Conservation (phyloP, 1,140 invertebrate species). For the Lithobius niger region DNA sequence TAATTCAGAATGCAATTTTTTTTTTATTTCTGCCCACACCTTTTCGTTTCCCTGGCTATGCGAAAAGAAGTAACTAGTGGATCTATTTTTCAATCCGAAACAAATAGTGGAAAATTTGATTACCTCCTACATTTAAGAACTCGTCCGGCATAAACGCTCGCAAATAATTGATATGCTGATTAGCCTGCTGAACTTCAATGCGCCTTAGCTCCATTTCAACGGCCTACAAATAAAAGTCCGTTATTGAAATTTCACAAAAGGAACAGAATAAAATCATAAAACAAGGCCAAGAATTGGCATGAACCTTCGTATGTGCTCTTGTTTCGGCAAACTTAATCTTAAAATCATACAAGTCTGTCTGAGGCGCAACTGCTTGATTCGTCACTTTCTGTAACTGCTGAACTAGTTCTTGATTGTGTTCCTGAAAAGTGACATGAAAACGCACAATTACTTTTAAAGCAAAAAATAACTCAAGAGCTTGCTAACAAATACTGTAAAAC, state of each 20-base stretch:
- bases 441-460: too few species aligned
- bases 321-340: constrained; percentile 68
- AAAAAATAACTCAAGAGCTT: too few species aligned
- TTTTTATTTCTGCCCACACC: too few species aligned
- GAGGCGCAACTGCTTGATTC: constrained; percentile 33
- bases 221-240: constrained; percentile 38
- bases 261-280: not conserved
- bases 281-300: constrained; percentile 5
- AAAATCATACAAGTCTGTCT: constrained; percentile 64
- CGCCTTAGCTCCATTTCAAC: constrained; percentile 85
- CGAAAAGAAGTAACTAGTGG: too few species aligned
- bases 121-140: constrained; percentile 75
- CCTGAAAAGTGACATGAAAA: too few species aligned
- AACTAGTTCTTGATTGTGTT: constrained; percentile 50
- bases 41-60: too few species aligned
- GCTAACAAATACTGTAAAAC: too few species aligned
- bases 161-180: constrained; percentile 72
- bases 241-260: not conserved
- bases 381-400: constrained; percentile 37
- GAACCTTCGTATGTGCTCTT: constrained; percentile 59
- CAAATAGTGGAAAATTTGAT: too few species aligned
- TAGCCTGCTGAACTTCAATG: constrained; percentile 76
- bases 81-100: too few species aligned
- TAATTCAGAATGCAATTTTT: too few species aligned
- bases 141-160: constrained; percentile 86